phyloP scores from a whole-genome alignment of 2,888 invertebrate genomes.

The Oligia latruncula region DNA sequence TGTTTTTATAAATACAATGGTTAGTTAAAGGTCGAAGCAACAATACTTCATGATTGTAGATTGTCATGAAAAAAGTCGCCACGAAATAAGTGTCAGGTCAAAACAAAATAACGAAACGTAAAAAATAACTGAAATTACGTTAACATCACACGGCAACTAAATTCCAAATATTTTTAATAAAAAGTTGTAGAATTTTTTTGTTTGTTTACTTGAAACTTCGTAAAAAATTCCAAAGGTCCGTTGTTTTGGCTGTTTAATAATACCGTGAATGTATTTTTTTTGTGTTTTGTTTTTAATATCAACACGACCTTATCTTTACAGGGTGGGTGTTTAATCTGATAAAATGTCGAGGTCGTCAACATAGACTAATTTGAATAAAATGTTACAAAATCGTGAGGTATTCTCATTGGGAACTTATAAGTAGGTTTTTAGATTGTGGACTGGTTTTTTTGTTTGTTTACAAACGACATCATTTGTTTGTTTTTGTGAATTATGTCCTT shows the following conservation, averaged over 20 bases:
- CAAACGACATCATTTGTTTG: constrained; percentile 18
- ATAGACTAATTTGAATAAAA: constrained; percentile 58
- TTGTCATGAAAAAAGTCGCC: constrained; percentile 38
- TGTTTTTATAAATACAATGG: neutral
- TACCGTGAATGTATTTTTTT: constrained; percentile 27
- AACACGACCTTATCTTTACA: constrained; percentile 53
- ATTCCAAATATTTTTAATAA: constrained; percentile 54
- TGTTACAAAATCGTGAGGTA: constrained; percentile 45
- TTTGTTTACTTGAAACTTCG: constrained; percentile 37
- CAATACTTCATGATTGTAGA: constrained; percentile 41
- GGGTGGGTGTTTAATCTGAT: constrained; percentile 53
- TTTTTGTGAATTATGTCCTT: neutral
- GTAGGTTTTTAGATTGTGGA: constrained; percentile 8
- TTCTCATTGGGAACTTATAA: constrained; percentile 25
- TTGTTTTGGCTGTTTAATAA: constrained; percentile 26
- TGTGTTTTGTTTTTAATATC: constrained; percentile 43
- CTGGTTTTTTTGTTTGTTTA: neutral
- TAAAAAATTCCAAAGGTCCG: constrained; percentile 10
- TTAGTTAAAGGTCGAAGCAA: constrained; percentile 1
- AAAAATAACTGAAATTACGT: constrained; percentile 13
- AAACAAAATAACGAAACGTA: constrained; percentile 15
- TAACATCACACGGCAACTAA: constrained; percentile 45
- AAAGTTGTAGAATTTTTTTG: constrained; percentile 23
- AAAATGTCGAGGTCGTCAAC: constrained; percentile 55
- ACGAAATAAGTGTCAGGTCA: constrained; percentile 4